Evolutionary conservation across 2,113 vertebrate genomes (phyloP), one percentile per base, ranked within the genome.

Genomic region (Notothenia coriiceps): DNA sequence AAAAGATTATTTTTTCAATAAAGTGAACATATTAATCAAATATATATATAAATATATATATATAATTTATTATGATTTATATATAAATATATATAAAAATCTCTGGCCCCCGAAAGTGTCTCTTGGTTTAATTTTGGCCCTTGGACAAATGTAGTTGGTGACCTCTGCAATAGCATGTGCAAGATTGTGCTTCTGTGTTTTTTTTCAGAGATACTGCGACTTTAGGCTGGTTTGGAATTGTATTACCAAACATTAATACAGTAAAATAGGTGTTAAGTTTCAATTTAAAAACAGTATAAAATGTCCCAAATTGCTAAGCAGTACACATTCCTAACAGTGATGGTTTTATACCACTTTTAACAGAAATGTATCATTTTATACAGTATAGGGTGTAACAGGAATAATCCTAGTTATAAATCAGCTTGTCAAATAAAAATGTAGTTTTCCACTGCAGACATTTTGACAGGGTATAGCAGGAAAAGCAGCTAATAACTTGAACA

Each of bases 391-490:
- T 33, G 20, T 35, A 56, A 33, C 10, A 6, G 10, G 33, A 11
- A 35, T 50, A 63, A 5, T 25, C 10, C 20, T 22, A 64, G 25
- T 55, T 33, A 29, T 6, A 29, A 56, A 1, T 2, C 43, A 2
- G 2, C 47, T 33, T 2, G 0, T 79, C 50, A 13, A 74, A 68
- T 70, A 40, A 52, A 18, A 20, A 18, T 2, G 33, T 5, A 22
- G 57, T 57, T 77, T 78, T 67, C 68, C 8, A 66, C 56, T 33
- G 22, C 35, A 63, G 33, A 33, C 17, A 62, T 67, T 56, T 56
- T 50, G 25, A 66, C 50, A 63, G 51, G 64, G 63, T 67, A 54
- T 12, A 59, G 20, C 10, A 74, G 6, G 33, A 76, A 40, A 67
- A 13, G 29, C 56, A 51, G 20, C 35, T 62, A 70, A 68, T 44